Conservation (phyloP, 2,797 vertebrate genomes). For the Danionella dracula region DNA sequence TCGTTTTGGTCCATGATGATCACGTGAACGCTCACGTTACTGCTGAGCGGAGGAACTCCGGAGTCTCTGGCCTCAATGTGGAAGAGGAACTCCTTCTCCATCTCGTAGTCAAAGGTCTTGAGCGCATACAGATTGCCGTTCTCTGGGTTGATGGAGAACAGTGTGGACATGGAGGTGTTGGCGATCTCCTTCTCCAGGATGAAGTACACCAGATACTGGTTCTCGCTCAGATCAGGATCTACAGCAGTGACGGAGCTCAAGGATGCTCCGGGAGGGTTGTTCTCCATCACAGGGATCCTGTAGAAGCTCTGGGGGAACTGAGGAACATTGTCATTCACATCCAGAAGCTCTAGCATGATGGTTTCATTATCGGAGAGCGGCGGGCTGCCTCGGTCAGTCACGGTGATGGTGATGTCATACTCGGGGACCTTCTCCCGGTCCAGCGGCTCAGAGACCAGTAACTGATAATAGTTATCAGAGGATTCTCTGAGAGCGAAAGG, state of each 20-base stretch:
- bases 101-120: conserved; percentile 57
- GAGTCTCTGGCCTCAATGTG: conserved; percentile 53
- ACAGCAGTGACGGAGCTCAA: conserved; percentile 44
- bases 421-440: conserved; percentile 54
- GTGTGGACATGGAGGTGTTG: conserved; percentile 46
- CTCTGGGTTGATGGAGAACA: conserved; percentile 54
- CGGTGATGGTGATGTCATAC: conserved; percentile 53
- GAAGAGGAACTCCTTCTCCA: conserved; percentile 50
- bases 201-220: conserved; percentile 54
- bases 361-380: conserved; percentile 50
- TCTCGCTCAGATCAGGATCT: conserved; percentile 56
- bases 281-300: conserved; percentile 45
- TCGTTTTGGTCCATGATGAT: conserved; percentile 55
- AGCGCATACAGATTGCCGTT: conserved; percentile 54
- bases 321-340: conserved; percentile 65
- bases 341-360: conserved; percentile 54
- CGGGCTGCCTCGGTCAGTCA: conserved; percentile 56
- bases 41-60: conserved; percentile 49
- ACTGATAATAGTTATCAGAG: conserved; percentile 59
- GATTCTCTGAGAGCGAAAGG: conserved; percentile 55
- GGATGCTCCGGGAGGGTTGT: conserved; percentile 46
- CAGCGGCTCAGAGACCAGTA: conserved; percentile 50
- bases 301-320: conserved; percentile 47
- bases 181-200: conserved; percentile 49
- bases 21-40: conserved; percentile 47